Base-by-base conservation (phyloP, 2,797 vertebrate species). In the Thaleichthys pacificus region DNA sequence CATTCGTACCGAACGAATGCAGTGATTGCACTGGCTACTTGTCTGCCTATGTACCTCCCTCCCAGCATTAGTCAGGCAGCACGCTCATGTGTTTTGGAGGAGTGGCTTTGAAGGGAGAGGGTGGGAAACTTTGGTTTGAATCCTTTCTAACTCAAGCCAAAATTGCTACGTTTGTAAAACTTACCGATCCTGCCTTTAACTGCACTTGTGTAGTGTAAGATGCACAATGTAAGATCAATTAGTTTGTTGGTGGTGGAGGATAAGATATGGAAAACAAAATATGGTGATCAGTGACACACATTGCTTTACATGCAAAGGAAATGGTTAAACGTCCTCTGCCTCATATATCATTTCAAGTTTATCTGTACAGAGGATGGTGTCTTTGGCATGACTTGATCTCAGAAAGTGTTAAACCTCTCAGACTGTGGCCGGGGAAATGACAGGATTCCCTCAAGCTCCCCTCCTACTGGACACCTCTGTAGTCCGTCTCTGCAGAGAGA, bases 401-500 rank as follows among this genome's bases (percentile, higher is more conserved):
- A 92, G 79, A 73, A 86, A 91, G 91, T 90, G 87, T 92, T 93
- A 92, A 94, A 93, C 89, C 89, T 93, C 93, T 94, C 92, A 90
- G 92, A 86, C 86, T 89, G 90, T 86, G 89, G 89, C 91, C 93
- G 91, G 91, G 89, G 86, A 92, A 91, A 90, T 91, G 54, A 76
- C 91, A 89, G 90, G 89, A 95, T 85, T 87, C 91, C 94, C 92
- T 95, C 91, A 96, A 93, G 90, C 88, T 82, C 87, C 93, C 91
- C 95, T 95, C 92, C 91, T 93, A 93, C 93, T 94, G 93, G 94
- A 94, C 92, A 91, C 91, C 90, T 94, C 92, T 80, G 87, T 92
- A 84, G 86, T 86, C 94, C 93, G 82, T 92, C 93, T 87, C 91
- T 93, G 92, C 58, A 72, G 78, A 81, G 83, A 85, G 86, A 95